Evolutionary conservation across 1,140 invertebrate species (phyloP), one percentile per base, ranked within the genome.

Genomic region (Galendromus occidentalis): DNA sequence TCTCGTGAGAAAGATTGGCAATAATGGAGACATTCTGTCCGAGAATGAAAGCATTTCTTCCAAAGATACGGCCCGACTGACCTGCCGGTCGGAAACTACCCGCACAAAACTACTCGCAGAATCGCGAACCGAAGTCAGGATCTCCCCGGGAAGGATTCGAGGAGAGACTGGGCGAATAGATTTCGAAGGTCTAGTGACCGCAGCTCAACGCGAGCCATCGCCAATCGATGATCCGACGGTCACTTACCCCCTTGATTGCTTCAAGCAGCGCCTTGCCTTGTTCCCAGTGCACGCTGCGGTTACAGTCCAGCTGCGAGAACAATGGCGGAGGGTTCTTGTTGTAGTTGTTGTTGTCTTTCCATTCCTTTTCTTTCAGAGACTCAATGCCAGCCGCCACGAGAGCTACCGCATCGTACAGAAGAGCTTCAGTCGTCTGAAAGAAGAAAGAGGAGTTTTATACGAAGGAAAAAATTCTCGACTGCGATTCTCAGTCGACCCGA

Each of bases 221-320:
- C n/a, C n/a, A n/a, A n/a, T n/a, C n/a, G n/a, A n/a, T n/a, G n/a
- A n/a, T n/a, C n/a, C n/a, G n/a, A n/a, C n/a, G n/a, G n/a, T n/a
- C 72, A 82, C 83, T 83, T 77, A 91, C 91, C 70, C 91, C 86
- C 81, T 91, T 93, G 88, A 96, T 94, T 73, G 93, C 95, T 79
- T 96, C 94, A 66, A 93, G 87, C 28, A 96, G 80, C 69, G 87
- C 91, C 75, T 90, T 88, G 59, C 91, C 91, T 73, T 93, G 87
- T 12, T 85, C 85, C 90, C 90, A 95, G 0, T 88, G 89, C 72
- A 91, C 85, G 51, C 85, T 83, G 1, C 85, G 84, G 69, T 91
- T 88, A 73, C 91, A 94, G 75, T 92, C 88, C 68, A 93, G 78
- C 70, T 59, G 51, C 51, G 51, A 1, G 12, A 59, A 33, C 25